These are phyloP conservation scores for Phylloscopus collybita DNA, from an alignment of 2,797 vertebrate species.

Conservation along the genomic window DNA sequence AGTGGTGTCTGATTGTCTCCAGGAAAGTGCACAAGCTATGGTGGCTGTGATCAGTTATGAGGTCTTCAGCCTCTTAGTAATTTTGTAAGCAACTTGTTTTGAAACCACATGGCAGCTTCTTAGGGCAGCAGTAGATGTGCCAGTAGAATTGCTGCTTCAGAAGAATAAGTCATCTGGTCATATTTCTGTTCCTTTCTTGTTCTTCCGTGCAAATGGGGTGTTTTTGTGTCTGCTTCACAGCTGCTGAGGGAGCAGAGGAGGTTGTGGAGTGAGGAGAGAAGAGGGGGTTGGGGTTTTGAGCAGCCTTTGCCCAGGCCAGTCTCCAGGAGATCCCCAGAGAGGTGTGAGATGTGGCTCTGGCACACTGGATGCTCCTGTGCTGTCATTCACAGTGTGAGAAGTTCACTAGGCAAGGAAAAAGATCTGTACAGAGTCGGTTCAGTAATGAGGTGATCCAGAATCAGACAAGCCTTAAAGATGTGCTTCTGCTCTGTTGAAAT, in stretches of 20 bases:
- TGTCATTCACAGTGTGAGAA: not conserved
- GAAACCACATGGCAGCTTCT: not conserved
- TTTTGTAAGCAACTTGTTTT: not conserved
- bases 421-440: not conserved
- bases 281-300: not conserved
- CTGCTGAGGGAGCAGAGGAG: not conserved
- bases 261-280: not conserved
- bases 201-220: not conserved
- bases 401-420: not conserved
- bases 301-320: not conserved
- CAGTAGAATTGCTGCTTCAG: not conserved
- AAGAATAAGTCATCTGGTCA: not conserved
- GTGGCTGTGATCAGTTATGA: not conserved
- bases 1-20: not conserved
- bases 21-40: not conserved
- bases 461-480: not conserved
- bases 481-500: constrained; percentile 6
- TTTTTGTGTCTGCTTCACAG: not conserved
- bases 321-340: not conserved
- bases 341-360: not conserved
- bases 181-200: not conserved
- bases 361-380: not conserved
- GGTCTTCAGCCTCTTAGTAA: not conserved
- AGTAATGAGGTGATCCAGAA: constrained; percentile 23
- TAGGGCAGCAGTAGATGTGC: not conserved